Conservation (phyloP, 35 echinoderm and acorn worm genomes). For the Ptychodera flava region DNA sequence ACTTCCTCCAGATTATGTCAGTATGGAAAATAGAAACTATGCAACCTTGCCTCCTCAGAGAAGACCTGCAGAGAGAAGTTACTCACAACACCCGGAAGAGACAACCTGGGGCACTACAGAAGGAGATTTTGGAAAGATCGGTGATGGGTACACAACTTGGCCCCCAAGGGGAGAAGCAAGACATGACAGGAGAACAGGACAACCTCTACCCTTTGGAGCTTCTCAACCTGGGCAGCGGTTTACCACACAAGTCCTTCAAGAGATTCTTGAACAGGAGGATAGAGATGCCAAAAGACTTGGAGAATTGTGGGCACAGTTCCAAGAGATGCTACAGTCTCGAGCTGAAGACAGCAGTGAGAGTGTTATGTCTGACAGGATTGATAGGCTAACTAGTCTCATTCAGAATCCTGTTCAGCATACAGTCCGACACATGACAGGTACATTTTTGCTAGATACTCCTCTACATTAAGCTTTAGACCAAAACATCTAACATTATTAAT, state of each 20-base stretch:
- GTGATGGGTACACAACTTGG: background rate
- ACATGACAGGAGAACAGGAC: background rate
- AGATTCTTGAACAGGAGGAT: background rate
- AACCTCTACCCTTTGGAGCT: background rate
- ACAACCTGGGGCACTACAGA: background rate
- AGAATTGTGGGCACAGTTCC: conserved; percentile 76
- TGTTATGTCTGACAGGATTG: conserved; percentile 49
- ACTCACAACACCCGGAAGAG: background rate
- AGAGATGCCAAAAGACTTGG: conserved; percentile 5
- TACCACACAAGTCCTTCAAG: background rate
- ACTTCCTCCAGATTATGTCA: background rate
- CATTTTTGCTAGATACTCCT: too few relatives aligned
- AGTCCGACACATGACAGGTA: conserved; percentile 47
- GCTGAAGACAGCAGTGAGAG: conserved; percentile 33
- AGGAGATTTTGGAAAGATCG: background rate
- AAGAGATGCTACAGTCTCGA: conserved; percentile 22
- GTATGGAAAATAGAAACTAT: background rate
- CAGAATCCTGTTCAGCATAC: conserved; percentile 69
- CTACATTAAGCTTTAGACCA: too few relatives aligned
- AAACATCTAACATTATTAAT: too few relatives aligned
- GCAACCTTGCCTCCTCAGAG: background rate
- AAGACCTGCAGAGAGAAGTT: background rate
- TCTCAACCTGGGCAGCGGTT: background rate
- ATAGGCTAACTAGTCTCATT: conserved; percentile 45
- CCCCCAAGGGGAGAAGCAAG: background rate